Base-by-base conservation (phyloP, 2,888 invertebrate genomes). In the Bellardia pandia region DNA sequence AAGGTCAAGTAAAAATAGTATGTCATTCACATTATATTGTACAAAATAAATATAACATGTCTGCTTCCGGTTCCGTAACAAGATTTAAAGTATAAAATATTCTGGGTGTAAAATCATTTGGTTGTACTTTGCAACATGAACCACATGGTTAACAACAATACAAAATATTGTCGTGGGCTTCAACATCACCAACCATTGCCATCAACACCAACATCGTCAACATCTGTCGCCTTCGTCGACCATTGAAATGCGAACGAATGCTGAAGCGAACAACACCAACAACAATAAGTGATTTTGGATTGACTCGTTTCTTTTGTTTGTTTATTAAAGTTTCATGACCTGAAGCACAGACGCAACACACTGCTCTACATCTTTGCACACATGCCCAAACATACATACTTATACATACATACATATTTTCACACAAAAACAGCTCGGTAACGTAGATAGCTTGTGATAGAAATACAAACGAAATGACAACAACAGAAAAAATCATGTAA, bases 281-380 rank as follows among this genome's bases (percentile, higher is more conserved):
- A 72, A 78, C 77, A 76, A 64, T 58, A 71, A 64, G 78, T 69
- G 42, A 79, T 86, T 86, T 23, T 86, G 79, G 78, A 82, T 86
- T 89, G 89, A 85, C 88, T 89, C 88, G 86, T 86, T 89, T 88
- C 90, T 90, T 91, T 92, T 92, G 92, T 92, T 92, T 92, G 92
- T 91, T 90, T 60, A 91, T 92, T 92, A 91, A 92, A 92, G 91
- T 92, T 92, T 91, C 91, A 92, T 92, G 92, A 92, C 92, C 89
- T 84, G 85, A 68, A 80, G 82, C 56, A 72, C 71, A 84, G 80
- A 80, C 72, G 82, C 81, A 86, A 80, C 87, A 85, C 79, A 86
- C 84, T 84, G 87, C 87, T 88, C 85, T 72, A 86, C 81, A 88
- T 87, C 71, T 76, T 48, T 45, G 86, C n/a, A 62, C n/a, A 79